Base-by-base conservation (phyloP, 2,888 invertebrate genomes). In the Ornithoptera priamus region DNA sequence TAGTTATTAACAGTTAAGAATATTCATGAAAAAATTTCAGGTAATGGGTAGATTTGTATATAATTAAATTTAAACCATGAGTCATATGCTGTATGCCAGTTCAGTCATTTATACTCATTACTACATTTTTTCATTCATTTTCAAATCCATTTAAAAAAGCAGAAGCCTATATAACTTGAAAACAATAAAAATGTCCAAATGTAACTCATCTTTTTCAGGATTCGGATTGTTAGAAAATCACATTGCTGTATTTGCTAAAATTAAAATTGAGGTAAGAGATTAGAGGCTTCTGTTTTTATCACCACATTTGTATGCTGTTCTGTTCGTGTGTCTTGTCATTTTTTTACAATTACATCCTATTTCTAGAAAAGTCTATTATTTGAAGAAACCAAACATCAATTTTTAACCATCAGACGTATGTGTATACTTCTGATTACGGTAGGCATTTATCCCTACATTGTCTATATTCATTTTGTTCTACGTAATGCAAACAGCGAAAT, bases 151-250 rank as follows among this genome's bases (percentile, higher is more conserved):
- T 62, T 58, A 58, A 65, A 67, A 22, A 69, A 67, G 67, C 68
- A 70, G 68, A 70, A 70, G 68, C 61, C 67, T 68, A 22, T 36
- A 56, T 71, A 62, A 39, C 62, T 46, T 10, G 24, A 24, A 12
- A 24, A 30, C 20, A n/a, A 53, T 30, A 30, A 30, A 22, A 22
- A 53, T 59, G 18, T 22, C 62, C 10, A 62, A 62, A 36, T 70
- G 8, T 50, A 20, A 66, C 17, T 66, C 66, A 58, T 66, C 81
- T 78, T 85, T 90, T 90, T 78, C 89, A 90, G 90, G 83, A 78
- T 85, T 80, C 87, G 89, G 73, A 81, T 90, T 83, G 83, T 89
- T 86, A 89, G 86, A 86, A 90, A 91, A 84, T 89, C 89, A 59
- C 87, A 88, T 88, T 90, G 88, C 89, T 84, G 88, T 87, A 88